A percentile compares a stretch with the other conserved stretches of the same genome.
These are phyloP conservation scores for Urophycis tenuis DNA, from an alignment of 2,797 vertebrate species.

Conservation along the genomic window DNA sequence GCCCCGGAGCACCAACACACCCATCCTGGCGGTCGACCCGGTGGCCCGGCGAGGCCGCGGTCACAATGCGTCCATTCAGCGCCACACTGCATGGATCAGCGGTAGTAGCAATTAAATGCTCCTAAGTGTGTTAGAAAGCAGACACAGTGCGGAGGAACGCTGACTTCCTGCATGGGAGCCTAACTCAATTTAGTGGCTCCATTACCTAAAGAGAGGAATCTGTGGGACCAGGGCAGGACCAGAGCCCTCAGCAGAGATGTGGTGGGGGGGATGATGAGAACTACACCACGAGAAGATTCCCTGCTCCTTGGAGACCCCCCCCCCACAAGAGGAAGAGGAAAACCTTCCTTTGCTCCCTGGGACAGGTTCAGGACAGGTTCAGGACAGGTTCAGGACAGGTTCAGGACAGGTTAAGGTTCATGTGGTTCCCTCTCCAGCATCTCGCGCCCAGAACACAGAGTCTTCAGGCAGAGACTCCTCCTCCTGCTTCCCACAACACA, in stretches of 20 bases:
- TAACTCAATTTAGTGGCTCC: slow-evolving; percentile 65
- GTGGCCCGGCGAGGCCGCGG: too few species aligned
- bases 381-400: too few species aligned
- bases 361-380: slow-evolving; percentile 55
- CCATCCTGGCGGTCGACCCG: too few species aligned
- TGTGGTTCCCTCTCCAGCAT: slow-evolving; percentile 47
- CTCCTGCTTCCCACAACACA: slow-evolving; percentile 51
- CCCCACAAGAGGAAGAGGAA: slow-evolving; percentile 57
- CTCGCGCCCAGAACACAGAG: slow-evolving; percentile 46
- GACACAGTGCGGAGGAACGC: slow-evolving; percentile 48
- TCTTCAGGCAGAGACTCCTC: slow-evolving; percentile 4
- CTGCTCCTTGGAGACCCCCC: slow-evolving; percentile 5
- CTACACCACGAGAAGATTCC: slow-evolving; percentile 31
- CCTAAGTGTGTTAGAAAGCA: slow-evolving; percentile 55
- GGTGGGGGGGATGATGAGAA: slow-evolving; percentile 8
- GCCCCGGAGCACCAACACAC: too few species aligned
- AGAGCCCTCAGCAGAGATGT: slow-evolving; percentile 40
- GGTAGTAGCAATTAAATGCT: slow-evolving; percentile 44
- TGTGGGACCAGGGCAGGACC: slow-evolving; percentile 56
- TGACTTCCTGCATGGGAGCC: slow-evolving; percentile 52
- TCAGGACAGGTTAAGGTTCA: slow-evolving; percentile 55
- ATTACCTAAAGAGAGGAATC: slow-evolving; percentile 50
- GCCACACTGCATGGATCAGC: slow-evolving; percentile 44
- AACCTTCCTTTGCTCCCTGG: slow-evolving; percentile 61
- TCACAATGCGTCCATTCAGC: slow-evolving; percentile 3